phyloP scores from a whole-genome alignment of 37 sponge, comb jelly and placozoan genomes.

The Ephydatia muelleri region DNA sequence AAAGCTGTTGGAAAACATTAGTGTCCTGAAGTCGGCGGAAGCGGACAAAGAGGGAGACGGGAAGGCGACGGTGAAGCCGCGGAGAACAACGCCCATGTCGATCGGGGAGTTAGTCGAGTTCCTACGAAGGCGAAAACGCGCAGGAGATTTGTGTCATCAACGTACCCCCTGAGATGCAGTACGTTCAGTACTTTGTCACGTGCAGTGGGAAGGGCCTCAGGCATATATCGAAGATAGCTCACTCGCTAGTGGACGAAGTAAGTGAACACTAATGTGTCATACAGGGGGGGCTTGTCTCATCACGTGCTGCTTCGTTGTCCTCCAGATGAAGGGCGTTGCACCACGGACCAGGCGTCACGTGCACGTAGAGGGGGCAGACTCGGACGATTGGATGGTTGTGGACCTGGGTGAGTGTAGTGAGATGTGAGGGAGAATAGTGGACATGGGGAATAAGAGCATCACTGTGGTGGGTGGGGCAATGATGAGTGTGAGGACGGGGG shows the following conservation, averaged over 20 bases:
- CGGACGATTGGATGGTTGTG: slow-evolving; percentile 81
- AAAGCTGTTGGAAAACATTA: neutral
- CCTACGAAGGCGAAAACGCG: too few species aligned
- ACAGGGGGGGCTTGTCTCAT: too few species aligned
- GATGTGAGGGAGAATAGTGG: too few species aligned
- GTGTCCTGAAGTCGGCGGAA: neutral
- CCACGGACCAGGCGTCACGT: slow-evolving; percentile 3
- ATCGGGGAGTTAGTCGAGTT: slow-evolving; percentile 75
- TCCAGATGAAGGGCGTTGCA: slow-evolving; percentile 40
- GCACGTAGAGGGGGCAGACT: slow-evolving; percentile 60
- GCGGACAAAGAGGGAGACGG: neutral
- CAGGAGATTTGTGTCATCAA: slow-evolving; percentile 63
- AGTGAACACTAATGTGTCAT: neutral
- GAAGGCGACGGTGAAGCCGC: neutral
- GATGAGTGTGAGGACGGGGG: too few species aligned
- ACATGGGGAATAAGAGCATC: too few species aligned
- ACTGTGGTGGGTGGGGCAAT: too few species aligned
- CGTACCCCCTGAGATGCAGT: slow-evolving; percentile 44
- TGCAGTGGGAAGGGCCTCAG: slow-evolving; percentile 66
- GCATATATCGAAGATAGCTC: slow-evolving; percentile 69
- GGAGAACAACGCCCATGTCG: slow-evolving; percentile 29
- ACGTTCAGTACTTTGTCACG: slow-evolving; percentile 65
- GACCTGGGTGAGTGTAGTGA: slow-evolving; percentile 46
- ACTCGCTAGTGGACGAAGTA: slow-evolving; percentile 60
- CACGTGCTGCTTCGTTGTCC: neutral